Conservation (phyloP, 2,113 vertebrate species). For the Odontesthes bonariensis region DNA sequence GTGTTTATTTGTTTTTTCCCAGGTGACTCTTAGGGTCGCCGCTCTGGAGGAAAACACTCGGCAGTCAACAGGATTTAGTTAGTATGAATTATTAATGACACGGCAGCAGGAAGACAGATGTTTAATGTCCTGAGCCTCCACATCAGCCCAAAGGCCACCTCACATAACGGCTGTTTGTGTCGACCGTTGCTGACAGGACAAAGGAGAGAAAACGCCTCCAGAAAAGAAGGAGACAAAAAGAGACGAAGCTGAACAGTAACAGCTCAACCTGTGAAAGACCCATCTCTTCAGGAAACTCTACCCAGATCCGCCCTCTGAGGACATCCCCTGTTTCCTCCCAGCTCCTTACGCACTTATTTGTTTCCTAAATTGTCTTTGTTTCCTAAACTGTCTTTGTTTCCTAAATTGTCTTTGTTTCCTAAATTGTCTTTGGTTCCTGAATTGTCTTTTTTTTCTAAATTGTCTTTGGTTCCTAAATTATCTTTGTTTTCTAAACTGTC, state of each 20-base stretch:
- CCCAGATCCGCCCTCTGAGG: too few species aligned
- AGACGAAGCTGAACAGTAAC: too few species aligned
- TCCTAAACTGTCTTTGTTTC: too few species aligned
- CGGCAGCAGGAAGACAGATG: slow-evolving; percentile 28
- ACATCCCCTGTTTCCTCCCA: too few species aligned
- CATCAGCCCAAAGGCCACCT: slow-evolving; percentile 7
- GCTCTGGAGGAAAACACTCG: slow-evolving; percentile 12
- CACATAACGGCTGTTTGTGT: neutral
- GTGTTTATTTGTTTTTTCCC: neutral
- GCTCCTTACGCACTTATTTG: too few species aligned
- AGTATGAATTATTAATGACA: slow-evolving; percentile 48
- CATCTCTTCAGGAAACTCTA: neutral
- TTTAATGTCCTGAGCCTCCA: slow-evolving; percentile 13
- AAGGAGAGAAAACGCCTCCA: neutral
- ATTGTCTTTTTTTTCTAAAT: too few species aligned
- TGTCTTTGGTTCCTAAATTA: too few species aligned
- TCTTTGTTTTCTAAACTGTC: too few species aligned
- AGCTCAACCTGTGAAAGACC: neutral
- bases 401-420: too few species aligned
- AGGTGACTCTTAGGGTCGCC: neutral
- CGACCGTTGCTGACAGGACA: neutral
- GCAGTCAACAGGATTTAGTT: slow-evolving; percentile 46
- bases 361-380: too few species aligned
- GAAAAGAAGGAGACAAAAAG: neutral
- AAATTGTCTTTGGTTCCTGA: too few species aligned